Conservation (phyloP, 2,113 vertebrate species). For the Ammodramus savannarum region DNA sequence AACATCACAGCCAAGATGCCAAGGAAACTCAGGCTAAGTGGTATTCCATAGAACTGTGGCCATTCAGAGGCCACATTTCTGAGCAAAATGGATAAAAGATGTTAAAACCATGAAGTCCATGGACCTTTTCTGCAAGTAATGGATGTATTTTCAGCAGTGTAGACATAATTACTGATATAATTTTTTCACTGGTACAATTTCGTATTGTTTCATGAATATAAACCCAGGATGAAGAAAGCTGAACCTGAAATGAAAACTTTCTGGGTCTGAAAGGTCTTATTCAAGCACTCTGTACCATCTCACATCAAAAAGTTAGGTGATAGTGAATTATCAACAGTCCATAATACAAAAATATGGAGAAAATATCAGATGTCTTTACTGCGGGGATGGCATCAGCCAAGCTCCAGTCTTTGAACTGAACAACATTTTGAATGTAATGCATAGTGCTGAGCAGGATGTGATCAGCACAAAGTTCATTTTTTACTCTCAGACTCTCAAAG, state of each 20-base stretch:
- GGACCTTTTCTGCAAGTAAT: background rate
- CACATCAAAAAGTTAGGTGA: background rate
- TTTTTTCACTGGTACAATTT: background rate
- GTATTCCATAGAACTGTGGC: background rate
- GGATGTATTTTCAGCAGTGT: background rate
- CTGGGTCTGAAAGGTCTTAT: background rate
- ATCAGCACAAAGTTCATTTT: background rate
- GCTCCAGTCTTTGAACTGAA: background rate
- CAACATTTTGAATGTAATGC: background rate
- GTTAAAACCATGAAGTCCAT: background rate
- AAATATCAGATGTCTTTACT: background rate
- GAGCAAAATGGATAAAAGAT: background rate
- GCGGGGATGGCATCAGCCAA: background rate
- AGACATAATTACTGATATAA: rapidly evolving
- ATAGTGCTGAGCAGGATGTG: background rate
- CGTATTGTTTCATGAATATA: background rate
- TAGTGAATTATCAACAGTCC: background rate
- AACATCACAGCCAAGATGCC: background rate
- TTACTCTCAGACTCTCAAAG: background rate
- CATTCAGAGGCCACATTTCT: background rate
- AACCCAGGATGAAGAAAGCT: background rate
- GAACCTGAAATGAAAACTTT: background rate
- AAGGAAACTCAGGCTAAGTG: background rate
- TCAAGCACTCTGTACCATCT: background rate
- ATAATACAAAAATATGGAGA: background rate